Conservation (phyloP, 2,888 invertebrate genomes). For the Phaonia tiefii region DNA sequence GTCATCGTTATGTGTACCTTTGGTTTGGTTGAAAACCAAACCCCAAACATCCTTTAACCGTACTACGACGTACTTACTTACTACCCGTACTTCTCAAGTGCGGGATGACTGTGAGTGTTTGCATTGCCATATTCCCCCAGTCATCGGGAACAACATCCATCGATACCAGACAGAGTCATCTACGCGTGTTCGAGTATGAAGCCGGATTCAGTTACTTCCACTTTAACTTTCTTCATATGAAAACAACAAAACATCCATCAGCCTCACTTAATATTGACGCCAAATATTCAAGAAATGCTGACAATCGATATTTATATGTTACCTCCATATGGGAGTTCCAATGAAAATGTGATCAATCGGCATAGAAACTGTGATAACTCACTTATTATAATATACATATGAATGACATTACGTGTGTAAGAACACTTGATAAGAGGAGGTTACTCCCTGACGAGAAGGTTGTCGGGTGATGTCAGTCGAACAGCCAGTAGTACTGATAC, state of each 20-base stretch:
- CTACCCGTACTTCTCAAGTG: conserved; percentile 6
- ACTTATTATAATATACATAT: no score
- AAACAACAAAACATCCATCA: conserved; percentile 74
- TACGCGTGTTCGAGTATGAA: not conserved
- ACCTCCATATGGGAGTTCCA: conserved; percentile 37
- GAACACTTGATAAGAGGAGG: no score
- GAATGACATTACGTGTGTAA: no score
- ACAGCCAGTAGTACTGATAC: no score
- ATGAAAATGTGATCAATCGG: not conserved
- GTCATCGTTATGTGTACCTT: conserved; percentile 22
- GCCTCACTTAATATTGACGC: conserved; percentile 80
- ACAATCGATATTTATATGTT: conserved; percentile 76
- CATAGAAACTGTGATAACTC: no score
- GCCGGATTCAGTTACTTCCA: conserved; percentile 56
- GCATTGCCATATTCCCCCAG: conserved; percentile 7
- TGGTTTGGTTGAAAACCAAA: conserved; percentile 40
- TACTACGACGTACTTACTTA: no score
- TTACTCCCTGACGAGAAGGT: no score
- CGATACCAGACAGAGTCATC: conserved; percentile 37
- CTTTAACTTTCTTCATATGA: conserved; percentile 58
- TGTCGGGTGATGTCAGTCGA: no score
- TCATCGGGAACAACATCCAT: conserved; percentile 34
- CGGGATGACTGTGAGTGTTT: conserved; percentile 41
- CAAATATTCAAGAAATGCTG: conserved; percentile 79
- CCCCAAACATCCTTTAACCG: conserved; percentile 32